Evolutionary conservation across 2,797 vertebrate species (phyloP).

Genomic region (Notamacropus eugenii): DNA sequence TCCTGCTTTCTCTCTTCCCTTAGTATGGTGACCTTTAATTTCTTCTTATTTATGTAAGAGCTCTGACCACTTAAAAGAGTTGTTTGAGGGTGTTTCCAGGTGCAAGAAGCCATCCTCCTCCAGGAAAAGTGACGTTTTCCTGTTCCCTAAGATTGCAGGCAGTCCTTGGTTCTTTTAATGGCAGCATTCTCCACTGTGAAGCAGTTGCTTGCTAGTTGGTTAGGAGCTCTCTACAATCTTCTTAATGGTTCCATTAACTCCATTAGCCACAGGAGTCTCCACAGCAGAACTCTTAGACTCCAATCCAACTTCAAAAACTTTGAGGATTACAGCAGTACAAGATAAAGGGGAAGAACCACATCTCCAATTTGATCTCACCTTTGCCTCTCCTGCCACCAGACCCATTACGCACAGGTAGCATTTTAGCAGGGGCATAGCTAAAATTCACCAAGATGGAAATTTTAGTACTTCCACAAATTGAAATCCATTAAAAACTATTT

Average conservation of each 20-base stretch:
- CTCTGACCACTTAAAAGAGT: constrained; percentile 27
- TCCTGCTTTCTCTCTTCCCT: not conserved
- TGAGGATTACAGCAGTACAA: not conserved
- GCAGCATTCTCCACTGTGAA: not conserved
- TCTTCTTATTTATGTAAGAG: not conserved
- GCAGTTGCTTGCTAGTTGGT: not conserved
- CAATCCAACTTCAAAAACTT: constrained; percentile 13
- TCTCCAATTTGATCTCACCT: not conserved
- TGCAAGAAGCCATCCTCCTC: not conserved
- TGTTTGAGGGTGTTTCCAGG: constrained; percentile 24
- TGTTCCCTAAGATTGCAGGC: not conserved
- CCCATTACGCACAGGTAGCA: not conserved
- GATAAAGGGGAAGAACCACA: constrained; percentile 13
- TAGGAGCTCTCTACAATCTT: not conserved
- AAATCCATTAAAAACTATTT: not conserved
- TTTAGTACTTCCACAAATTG: not conserved
- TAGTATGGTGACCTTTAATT: not conserved
- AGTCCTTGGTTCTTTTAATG: constrained; percentile 1
- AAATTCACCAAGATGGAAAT: not conserved
- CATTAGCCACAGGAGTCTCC: not conserved
- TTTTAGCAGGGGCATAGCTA: constrained; percentile 1
- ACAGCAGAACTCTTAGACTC: not conserved
- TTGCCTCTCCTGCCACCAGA: not conserved
- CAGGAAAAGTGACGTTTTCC: not conserved
- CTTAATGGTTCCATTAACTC: not conserved